These are phyloP conservation scores for Ctenosaura bakeri DNA, from an alignment of 2,797 vertebrate species.

Conservation along the genomic window DNA sequence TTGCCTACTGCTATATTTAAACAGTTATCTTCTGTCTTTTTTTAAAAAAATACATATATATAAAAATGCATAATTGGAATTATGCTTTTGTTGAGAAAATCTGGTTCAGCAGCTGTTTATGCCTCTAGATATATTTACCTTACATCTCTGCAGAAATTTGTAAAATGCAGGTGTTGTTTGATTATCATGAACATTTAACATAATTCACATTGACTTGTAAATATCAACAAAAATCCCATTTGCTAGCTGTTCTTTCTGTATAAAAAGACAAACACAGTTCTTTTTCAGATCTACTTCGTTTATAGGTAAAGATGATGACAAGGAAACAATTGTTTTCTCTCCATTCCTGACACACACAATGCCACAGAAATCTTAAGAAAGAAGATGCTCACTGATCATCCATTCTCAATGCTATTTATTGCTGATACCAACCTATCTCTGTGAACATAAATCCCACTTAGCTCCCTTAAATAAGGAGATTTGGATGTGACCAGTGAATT, in stretches of 20 bases:
- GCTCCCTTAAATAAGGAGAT: not conserved
- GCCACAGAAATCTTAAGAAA: constrained; percentile 10
- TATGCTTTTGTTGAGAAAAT: constrained; percentile 25
- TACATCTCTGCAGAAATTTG: constrained; percentile 25
- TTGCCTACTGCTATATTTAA: constrained; percentile 37
- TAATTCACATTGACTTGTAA: constrained; percentile 36
- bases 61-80: constrained; percentile 52
- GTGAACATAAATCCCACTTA: constrained; percentile 47
- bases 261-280: not conserved
- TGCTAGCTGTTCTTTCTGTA: constrained; percentile 25
- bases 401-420: constrained; percentile 48
- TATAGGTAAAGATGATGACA: not conserved
- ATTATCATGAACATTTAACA: constrained; percentile 45
- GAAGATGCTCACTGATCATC: constrained; percentile 23
- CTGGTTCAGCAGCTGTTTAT: constrained; percentile 48
- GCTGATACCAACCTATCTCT: constrained; percentile 51
- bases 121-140: constrained; percentile 48
- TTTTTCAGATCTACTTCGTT: constrained; percentile 8
- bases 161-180: constrained; percentile 43
- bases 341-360: not conserved
- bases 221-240: constrained; percentile 23
- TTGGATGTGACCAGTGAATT: not conserved
- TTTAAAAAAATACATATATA: too few relatives aligned
- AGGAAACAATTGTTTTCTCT: accelerated
- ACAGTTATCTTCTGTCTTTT: constrained; percentile 44